Percentiles rank a stretch among this genome's conserved stretches.
Conservation (phyloP, 2,797 vertebrate species). For the Chaetophractus vellerosus region DNA sequence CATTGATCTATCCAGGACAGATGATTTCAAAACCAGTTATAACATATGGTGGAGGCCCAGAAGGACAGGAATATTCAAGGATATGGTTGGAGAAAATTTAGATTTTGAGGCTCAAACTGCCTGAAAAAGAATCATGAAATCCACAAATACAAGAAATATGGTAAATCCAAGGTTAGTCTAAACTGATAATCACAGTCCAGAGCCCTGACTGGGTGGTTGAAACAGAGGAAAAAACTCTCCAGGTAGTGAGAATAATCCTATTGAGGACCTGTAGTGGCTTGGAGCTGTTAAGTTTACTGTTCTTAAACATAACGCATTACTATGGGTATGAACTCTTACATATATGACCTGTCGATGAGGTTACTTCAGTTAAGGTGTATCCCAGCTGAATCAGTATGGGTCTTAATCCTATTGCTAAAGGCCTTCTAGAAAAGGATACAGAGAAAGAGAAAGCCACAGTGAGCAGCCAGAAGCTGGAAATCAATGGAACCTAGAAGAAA, state of each 20-base stretch:
- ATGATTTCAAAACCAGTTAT: neutral
- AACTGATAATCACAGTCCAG: neutral
- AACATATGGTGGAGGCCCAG: neutral
- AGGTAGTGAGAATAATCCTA: neutral
- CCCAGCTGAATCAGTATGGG: too few species aligned
- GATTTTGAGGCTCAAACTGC: neutral
- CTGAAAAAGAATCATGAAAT: conserved; percentile 3
- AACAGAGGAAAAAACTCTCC: neutral
- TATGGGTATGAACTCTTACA: too few species aligned
- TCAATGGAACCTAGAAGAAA: too few species aligned
- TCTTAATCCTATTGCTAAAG: too few species aligned
- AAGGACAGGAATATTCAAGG: neutral
- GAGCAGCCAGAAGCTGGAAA: too few species aligned
- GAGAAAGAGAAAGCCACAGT: too few species aligned
- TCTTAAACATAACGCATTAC: too few species aligned
- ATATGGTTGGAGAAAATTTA: neutral
- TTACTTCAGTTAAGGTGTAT: too few species aligned
- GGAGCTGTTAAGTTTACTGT: too few species aligned
- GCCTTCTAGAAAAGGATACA: too few species aligned
- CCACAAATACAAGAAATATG: neutral
- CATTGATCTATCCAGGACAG: neutral
- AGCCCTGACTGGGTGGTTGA: neutral
- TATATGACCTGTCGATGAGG: too few species aligned
- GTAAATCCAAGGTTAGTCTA: neutral
- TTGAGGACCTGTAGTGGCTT: neutral